Conservation (phyloP, 2,888 invertebrate species). For the Epistrophe eligans region DNA sequence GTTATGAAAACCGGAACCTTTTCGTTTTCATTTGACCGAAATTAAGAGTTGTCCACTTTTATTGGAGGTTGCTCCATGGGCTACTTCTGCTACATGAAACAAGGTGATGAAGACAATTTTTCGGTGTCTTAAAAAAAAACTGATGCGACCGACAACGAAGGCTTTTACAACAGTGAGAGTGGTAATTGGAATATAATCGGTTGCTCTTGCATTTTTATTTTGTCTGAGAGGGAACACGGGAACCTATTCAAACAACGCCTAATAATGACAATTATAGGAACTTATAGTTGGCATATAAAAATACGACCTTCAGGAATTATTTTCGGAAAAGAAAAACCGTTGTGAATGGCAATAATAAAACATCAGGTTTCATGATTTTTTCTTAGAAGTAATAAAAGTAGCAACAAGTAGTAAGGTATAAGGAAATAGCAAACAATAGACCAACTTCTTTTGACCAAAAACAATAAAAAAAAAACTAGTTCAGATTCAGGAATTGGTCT, state of each 20-base stretch:
- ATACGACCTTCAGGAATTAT: conserved; percentile 25
- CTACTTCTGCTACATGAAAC: conserved; percentile 10
- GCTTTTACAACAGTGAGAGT: conserved; percentile 21
- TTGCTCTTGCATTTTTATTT: conserved; percentile 2
- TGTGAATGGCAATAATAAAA: conserved; percentile 13
- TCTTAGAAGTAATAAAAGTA: conserved; percentile 10
- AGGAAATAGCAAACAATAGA: neutral
- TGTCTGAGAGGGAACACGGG: neutral
- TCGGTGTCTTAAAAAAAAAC: neutral
- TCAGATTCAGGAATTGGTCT: conserved; percentile 51
- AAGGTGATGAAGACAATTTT: conserved; percentile 28
- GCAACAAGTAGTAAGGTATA: no score
- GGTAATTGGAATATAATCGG: conserved; percentile 37
- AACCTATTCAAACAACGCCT: conserved; percentile 8
- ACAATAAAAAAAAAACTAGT: conserved; percentile 42
- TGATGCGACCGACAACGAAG: neutral
- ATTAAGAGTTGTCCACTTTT: conserved; percentile 62
- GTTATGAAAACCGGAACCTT: conserved; percentile 65
- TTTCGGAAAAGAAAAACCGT: neutral
- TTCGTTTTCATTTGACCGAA: conserved; percentile 70
- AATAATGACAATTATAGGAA: conserved; percentile 19
- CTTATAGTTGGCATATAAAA: neutral
- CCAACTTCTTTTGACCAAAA: neutral
- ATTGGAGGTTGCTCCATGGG: conserved; percentile 36
- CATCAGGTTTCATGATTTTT: neutral